Conservation (phyloP, 2,797 vertebrate genomes). For the Enteromius viviparus region DNA sequence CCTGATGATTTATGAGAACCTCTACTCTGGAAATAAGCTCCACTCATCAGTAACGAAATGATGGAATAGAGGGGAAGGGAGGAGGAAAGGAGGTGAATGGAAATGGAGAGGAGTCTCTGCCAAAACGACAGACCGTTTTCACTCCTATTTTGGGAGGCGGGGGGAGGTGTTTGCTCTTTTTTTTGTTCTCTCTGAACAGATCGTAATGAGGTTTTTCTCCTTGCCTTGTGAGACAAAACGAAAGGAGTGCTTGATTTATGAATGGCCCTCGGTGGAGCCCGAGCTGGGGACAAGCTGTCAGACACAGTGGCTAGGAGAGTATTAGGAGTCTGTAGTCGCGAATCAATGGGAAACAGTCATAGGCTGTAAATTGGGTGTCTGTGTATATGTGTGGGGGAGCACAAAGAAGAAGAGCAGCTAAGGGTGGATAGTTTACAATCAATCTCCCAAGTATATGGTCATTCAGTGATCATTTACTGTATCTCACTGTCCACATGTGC, state of each 20-base stretch:
- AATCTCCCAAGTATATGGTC: neutral
- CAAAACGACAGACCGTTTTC: slow-evolving; percentile 15
- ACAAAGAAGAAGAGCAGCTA: neutral
- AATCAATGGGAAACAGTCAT: slow-evolving; percentile 27
- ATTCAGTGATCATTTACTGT: neutral
- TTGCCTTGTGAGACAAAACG: slow-evolving; percentile 78
- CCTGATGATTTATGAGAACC: slow-evolving; percentile 68
- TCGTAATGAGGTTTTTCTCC: slow-evolving; percentile 81
- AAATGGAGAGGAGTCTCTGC: slow-evolving; percentile 5
- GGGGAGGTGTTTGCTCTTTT: neutral
- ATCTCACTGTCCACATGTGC: neutral
- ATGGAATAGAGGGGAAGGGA: slow-evolving; percentile 20
- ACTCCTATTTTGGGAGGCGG: slow-evolving; percentile 29
- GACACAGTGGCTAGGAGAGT: neutral
- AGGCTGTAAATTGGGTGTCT: neutral
- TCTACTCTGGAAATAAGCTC: slow-evolving; percentile 58
- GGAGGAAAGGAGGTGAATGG: slow-evolving; percentile 28
- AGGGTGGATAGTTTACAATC: neutral
- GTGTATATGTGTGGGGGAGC: neutral
- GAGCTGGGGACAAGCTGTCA: slow-evolving; percentile 60
- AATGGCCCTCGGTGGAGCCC: slow-evolving; percentile 67
- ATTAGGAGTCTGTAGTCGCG: slow-evolving; percentile 5
- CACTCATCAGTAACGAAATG: slow-evolving; percentile 60
- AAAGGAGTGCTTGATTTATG: slow-evolving; percentile 79
- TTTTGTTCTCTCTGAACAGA: slow-evolving; percentile 74